Conservation (phyloP, 2,888 invertebrate genomes). For the Andrena fulva region DNA sequence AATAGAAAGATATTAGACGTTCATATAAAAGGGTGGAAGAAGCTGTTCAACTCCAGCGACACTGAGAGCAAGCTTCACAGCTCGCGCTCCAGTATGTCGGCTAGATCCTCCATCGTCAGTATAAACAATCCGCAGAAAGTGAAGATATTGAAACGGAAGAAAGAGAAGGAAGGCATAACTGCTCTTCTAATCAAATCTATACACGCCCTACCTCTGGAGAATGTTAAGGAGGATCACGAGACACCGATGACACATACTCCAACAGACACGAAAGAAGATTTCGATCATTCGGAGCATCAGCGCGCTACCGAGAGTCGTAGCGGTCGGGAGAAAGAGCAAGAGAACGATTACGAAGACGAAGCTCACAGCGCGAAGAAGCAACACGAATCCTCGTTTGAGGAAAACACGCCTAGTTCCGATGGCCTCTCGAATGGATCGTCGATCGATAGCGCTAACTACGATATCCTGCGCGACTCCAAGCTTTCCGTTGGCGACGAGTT, state of each 20-base stretch:
- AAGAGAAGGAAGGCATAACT: constrained; percentile 87
- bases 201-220: constrained; percentile 77
- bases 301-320: constrained; percentile 21
- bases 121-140: constrained; percentile 67
- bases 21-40: constrained; percentile 88
- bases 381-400: constrained; percentile 77
- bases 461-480: constrained; percentile 78
- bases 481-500: constrained; percentile 47
- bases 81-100: constrained; percentile 76
- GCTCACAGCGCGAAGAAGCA: neutral
- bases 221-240: constrained; percentile 79
- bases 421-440: constrained; percentile 71
- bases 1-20: constrained; percentile 85
- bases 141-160: constrained; percentile 79
- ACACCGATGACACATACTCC: constrained; percentile 75
- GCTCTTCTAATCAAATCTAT: constrained; percentile 89
- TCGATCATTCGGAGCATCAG: neutral
- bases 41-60: constrained; percentile 85
- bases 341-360: constrained; percentile 6
- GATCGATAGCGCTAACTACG: constrained; percentile 80
- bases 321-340: constrained; percentile 39
- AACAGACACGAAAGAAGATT: neutral
- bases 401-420: constrained; percentile 79
- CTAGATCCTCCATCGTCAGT: constrained; percentile 73
- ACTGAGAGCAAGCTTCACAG: constrained; percentile 84